These are phyloP conservation scores for Drosophila parthenogenetica DNA, from an alignment of 2,888 invertebrate species.

Conservation along the genomic window DNA sequence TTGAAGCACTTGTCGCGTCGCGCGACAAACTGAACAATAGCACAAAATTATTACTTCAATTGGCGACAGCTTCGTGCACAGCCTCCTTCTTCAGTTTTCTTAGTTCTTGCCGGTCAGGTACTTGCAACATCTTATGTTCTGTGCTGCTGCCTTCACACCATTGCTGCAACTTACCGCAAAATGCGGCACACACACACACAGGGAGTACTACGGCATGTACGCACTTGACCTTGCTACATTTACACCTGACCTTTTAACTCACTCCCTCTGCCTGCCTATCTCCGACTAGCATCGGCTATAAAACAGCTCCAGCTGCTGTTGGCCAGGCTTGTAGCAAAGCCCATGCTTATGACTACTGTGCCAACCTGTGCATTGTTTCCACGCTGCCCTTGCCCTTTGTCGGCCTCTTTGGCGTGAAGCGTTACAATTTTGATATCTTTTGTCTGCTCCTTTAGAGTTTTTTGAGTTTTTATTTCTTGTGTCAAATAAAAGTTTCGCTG, in stretches of 20 bases:
- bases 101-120: slow-evolving; percentile 35
- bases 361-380: slow-evolving; percentile 26
- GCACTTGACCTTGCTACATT: slow-evolving; percentile 46
- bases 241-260: slow-evolving; percentile 66
- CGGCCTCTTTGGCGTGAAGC: slow-evolving; percentile 71
- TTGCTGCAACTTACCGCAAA: slow-evolving; percentile 43
- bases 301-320: slow-evolving; percentile 57
- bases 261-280: slow-evolving; percentile 14
- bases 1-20: slow-evolving; percentile 72
- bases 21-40: slow-evolving; percentile 61
- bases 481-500: slow-evolving; percentile 43
- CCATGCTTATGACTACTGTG: slow-evolving; percentile 40
- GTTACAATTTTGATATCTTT: slow-evolving; percentile 70
- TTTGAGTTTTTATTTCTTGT: slow-evolving; percentile 20
- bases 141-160: slow-evolving; percentile 77
- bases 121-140: slow-evolving; percentile 63
- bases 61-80: slow-evolving; percentile 63
- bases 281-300: slow-evolving; percentile 37
- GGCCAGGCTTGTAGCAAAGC: slow-evolving; percentile 13
- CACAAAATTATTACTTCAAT: slow-evolving; percentile 76
- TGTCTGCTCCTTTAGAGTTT: slow-evolving; percentile 39
- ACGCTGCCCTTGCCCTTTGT: slow-evolving; percentile 48
- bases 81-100: neutral
- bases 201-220: neutral
- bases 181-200: slow-evolving; percentile 17